Evolutionary conservation across 2,888 invertebrate species (phyloP), one percentile per base, ranked within the genome.

Genomic region (Phengaris arion): DNA sequence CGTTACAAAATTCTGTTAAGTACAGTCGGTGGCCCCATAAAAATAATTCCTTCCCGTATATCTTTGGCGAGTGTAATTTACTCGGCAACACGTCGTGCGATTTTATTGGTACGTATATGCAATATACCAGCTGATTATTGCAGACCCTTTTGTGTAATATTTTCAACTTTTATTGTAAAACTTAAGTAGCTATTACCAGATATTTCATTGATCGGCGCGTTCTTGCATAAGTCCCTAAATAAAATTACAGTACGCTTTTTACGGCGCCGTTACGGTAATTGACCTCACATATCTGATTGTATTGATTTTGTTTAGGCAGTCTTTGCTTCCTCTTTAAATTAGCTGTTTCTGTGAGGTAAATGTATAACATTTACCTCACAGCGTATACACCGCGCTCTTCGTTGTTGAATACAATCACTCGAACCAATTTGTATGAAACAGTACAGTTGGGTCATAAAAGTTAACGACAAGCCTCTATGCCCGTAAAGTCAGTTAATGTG

Each of bases 1-100:
- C 35, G 64, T 13, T 64, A 45, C 64, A 64, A 45, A 64, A 45
- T 64, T 64, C 64, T 64, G 64, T 64, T 64, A 64, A 64, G 64
- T 64, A 64, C 35, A 64, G 64, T 64, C 64, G 64, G 64, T 13
- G 35, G 64, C 64, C 64, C 6, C 64, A 64, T 64, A 64, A 64
- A 64, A 64, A 64, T 45, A 64, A 35, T 64, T 12, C 64, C 35
- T 35, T 64, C 45, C 64, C 64, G 64, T 22, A 10, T 64, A 45
- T 45, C 45, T 64, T 64, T 35, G 22, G 64, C 64, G 35, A 45
- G 35, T 12, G 64, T 64, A 64, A 45, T 64, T 64, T 64, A 64
- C 64, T 35, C 22, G 12, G 35, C 35, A 64, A 64, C 64, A 64
- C 64, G 35, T 64, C 35, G 45, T 64, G 12, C 35, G 35, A 64